Percentiles rank a stretch among this genome's conserved stretches.
Evolutionary conservation across 2,113 vertebrate species (phyloP).

Genomic region (Calyptomena viridis): DNA sequence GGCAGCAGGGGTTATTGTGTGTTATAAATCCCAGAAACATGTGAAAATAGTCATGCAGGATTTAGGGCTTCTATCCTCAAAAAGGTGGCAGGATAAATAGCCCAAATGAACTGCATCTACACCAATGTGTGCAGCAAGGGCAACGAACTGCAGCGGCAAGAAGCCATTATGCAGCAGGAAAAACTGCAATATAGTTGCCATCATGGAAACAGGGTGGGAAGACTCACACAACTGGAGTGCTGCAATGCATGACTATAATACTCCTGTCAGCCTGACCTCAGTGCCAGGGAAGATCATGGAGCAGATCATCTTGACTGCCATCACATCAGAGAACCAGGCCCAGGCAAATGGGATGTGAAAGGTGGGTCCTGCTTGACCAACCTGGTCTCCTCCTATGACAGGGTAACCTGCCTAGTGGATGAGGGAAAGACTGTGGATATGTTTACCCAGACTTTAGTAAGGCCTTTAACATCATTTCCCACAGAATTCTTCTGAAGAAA

Average conservation of each 20-base stretch:
- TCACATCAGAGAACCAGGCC: background rate
- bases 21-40: background rate
- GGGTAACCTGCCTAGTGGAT: background rate
- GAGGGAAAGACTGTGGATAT: background rate
- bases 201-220: background rate
- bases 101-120: background rate
- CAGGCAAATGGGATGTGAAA: background rate
- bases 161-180: background rate
- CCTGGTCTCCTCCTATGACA: background rate
- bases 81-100: background rate
- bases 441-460: background rate
- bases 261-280: background rate
- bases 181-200: background rate
- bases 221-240: fast-evolving
- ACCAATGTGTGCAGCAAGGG: background rate
- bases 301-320: background rate
- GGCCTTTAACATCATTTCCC: background rate
- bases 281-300: background rate
- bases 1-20: background rate
- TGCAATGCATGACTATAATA: background rate
- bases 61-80: background rate
- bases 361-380: background rate
- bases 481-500: background rate
- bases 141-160: background rate
- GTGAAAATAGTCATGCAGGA: background rate